Percentiles rank a stretch among this genome's conserved stretches.
phyloP scores from a whole-genome alignment of 64 coral and sea anemone genomes.

The Orbicella faveolata region DNA sequence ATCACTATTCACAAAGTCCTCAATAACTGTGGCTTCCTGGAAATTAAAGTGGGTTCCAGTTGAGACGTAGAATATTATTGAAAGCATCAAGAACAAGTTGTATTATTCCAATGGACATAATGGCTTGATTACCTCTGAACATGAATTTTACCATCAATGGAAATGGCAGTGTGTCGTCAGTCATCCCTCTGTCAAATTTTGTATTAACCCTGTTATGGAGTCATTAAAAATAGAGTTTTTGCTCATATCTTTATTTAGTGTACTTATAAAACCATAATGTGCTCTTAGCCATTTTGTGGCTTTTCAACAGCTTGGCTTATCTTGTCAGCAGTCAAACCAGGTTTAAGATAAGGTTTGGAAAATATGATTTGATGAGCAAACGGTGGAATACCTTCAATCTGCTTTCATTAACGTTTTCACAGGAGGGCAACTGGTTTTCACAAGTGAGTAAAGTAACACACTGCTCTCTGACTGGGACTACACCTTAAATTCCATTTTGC shows the following conservation, averaged over 20 bases:
- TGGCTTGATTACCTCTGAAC: slow-evolving; percentile 30
- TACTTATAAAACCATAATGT: neutral
- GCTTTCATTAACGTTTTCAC: no score
- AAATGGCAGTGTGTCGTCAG: neutral
- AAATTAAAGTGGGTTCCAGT: neutral
- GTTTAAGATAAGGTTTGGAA: no score
- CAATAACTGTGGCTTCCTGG: neutral
- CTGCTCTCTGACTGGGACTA: no score
- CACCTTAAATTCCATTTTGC: no score
- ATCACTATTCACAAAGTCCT: neutral
- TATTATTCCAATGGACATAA: slow-evolving; percentile 13
- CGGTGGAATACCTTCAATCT: no score
- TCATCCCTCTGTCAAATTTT: slow-evolving; percentile 25
- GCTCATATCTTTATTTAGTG: neutral
- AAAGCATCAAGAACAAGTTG: neutral
- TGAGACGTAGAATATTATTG: neutral
- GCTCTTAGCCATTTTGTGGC: neutral
- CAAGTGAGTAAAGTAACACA: no score
- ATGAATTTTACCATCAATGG: neutral
- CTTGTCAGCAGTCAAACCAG: no score
- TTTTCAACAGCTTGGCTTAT: no score
- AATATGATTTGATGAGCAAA: no score
- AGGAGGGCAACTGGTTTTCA: no score
- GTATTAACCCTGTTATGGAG: neutral
- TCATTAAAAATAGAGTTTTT: slow-evolving; percentile 30